These are phyloP conservation scores for Hephaestus fuliginosus DNA, from an alignment of 2,797 vertebrate species.

Conservation along the genomic window DNA sequence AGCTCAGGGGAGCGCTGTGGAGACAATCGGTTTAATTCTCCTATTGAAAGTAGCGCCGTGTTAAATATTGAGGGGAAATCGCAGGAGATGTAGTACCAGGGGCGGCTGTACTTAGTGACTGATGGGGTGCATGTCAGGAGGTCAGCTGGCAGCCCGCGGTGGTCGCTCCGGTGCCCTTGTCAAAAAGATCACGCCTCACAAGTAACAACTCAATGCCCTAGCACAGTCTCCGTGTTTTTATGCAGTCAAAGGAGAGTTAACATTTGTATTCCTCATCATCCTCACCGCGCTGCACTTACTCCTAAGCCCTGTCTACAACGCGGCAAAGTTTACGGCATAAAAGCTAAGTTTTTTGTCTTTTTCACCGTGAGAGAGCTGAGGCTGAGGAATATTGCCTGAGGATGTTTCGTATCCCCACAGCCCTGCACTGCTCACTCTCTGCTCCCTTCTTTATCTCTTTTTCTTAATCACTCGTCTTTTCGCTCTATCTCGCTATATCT, in stretches of 20 bases:
- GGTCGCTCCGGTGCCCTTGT: conserved; percentile 54
- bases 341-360: conserved; percentile 75
- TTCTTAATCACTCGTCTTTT: conserved; percentile 76
- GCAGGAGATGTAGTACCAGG: conserved; percentile 27
- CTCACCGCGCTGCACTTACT: conserved; percentile 44
- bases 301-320: conserved; percentile 67
- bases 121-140: conserved; percentile 49
- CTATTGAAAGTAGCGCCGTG: too few species aligned
- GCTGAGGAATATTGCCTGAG: conserved; percentile 78
- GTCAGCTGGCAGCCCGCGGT: conserved; percentile 28
- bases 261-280: conserved; percentile 80
- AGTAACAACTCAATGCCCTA: conserved; percentile 53
- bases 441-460: conserved; percentile 66
- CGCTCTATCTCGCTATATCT: conserved; percentile 51
- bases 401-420: conserved; percentile 81
- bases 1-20: not conserved
- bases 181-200: conserved; percentile 47
- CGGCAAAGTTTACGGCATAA: conserved; percentile 79
- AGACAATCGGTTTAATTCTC: not conserved
- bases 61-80: conserved; percentile 12
- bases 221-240: conserved; percentile 48
- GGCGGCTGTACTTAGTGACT: conserved; percentile 48
- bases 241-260: conserved; percentile 62
- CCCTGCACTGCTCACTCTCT: conserved; percentile 58
- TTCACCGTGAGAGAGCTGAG: conserved; percentile 72